A percentile compares a stretch with the other conserved stretches of the same genome.
These are phyloP conservation scores for Heliothis virescens DNA, from an alignment of 1,140 invertebrate species.

Conservation along the genomic window DNA sequence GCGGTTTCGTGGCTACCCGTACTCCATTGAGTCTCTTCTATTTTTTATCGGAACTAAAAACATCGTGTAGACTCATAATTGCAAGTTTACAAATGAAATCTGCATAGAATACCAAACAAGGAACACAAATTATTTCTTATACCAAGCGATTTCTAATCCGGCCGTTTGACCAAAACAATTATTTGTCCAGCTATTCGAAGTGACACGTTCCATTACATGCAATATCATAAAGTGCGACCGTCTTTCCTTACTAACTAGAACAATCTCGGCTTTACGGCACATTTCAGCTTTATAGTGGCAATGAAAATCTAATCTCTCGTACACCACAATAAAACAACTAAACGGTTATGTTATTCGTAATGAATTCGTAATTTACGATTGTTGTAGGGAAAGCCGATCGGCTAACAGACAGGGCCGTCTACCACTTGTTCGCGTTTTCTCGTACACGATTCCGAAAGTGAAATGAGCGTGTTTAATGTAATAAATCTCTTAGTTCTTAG, in stretches of 20 bases:
- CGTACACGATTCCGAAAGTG: conserved; percentile 78
- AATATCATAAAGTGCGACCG: conserved; percentile 28
- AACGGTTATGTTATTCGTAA: conserved; percentile 76
- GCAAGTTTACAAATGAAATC: conserved; percentile 12
- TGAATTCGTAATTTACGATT: conserved; percentile 78
- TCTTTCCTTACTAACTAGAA: conserved; percentile 38
- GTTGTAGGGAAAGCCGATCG: conserved; percentile 72
- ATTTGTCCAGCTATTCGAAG: conserved; percentile 33
- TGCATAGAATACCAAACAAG: background rate
- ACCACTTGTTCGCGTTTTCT: conserved; percentile 72
- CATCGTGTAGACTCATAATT: background rate
- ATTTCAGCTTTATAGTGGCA: conserved; percentile 47
- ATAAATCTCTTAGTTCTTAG: conserved; percentile 63
- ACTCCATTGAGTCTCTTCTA: background rate
- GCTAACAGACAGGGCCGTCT: conserved; percentile 68
- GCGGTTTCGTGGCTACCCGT: conserved; percentile 16
- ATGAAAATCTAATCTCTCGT: conserved; percentile 67
- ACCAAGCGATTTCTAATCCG: conserved; percentile 20
- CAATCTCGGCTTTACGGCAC: conserved; percentile 38
- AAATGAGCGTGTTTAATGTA: conserved; percentile 73
- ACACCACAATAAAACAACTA: conserved; percentile 71
- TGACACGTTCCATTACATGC: conserved; percentile 32
- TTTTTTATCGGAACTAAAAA: background rate
- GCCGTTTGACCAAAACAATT: conserved; percentile 20
- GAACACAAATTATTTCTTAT: conserved; percentile 14